Base-by-base conservation (phyloP, 2,888 invertebrate species). In the Choreutis nemorana region DNA sequence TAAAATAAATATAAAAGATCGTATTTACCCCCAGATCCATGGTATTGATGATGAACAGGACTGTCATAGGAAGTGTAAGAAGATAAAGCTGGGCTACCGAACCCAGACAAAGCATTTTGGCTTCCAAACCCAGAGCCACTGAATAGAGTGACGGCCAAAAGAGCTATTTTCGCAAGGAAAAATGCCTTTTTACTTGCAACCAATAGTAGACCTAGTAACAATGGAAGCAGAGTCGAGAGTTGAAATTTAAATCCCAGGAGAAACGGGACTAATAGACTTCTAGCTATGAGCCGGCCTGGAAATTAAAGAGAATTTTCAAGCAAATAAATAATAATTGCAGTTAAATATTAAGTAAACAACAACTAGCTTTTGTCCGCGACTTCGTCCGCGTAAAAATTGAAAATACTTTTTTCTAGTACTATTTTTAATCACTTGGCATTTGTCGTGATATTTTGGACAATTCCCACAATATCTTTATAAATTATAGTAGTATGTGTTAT, bases 171-270 rank as follows among this genome's bases (percentile, higher is more conserved):
- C 25, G 88, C 87, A 9, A 92, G 50, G 2, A 91, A 53, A 24
- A 90, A 80, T 0, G 90, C 90, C 50, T 92, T 92, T 50, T 91
- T 91, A 11, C 89, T 86, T 2, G 91, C 72, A 23, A 91, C 47
- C 25, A 90, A 81, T 20, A 91, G 61, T 5, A 84, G 52, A 1
- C 89, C 90, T 36, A 92, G 83, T 5, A 91, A 50, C 28, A 92
- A 52, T 0, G 91, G 91, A 9, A 91, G 65, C 33, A 92, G 55
- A 1, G 90, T 87, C 1, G 87, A 83, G 23, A 91, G 65, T 50
- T 90, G 90, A 50, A 92, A 89, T 64, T 91, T 91, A 41, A 91
- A 82, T 4, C 91, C 91, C 7, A 91, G 75, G 1, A 92, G 78
- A 44, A 91, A 83, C 13, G 91, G 91, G 10, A 92, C 68, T n/a